These are phyloP conservation scores for Ditylenchus weischeri DNA, from an alignment of 2,888 invertebrate species.

Conservation along the genomic window DNA sequence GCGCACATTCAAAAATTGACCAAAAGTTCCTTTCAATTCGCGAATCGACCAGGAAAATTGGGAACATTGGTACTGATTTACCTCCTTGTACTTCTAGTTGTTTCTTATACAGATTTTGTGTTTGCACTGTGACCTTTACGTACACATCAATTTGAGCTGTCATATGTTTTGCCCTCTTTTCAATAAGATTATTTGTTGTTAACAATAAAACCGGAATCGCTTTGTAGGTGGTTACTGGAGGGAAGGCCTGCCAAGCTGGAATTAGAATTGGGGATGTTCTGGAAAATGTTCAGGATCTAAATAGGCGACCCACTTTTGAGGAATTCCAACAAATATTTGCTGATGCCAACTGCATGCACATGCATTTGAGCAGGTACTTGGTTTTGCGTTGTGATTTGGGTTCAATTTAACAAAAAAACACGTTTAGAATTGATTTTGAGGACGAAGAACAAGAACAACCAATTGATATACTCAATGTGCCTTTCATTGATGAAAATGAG, in stretches of 20 bases:
- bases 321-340: background rate
- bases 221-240: conserved; percentile 7
- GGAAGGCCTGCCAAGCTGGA: background rate
- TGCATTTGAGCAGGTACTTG: background rate
- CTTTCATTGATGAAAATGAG: too few relatives aligned
- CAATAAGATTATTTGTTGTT: background rate
- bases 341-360: background rate
- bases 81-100: background rate
- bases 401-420: too few relatives aligned
- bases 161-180: conserved; percentile 3
- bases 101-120: background rate
- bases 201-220: too few relatives aligned
- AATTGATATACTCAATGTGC: too few relatives aligned
- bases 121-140: background rate
- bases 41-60: too few relatives aligned
- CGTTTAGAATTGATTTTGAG: too few relatives aligned
- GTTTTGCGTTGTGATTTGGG: background rate
- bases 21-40: too few relatives aligned
- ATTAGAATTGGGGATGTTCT: conserved; percentile 4
- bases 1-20: too few relatives aligned
- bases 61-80: background rate
- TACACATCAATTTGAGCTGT: background rate
- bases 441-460: too few relatives aligned
- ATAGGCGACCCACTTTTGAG: background rate
- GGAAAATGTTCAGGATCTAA: background rate